Conservation (phyloP, 2,888 invertebrate genomes). For the Synanthedon tipuliformis region DNA sequence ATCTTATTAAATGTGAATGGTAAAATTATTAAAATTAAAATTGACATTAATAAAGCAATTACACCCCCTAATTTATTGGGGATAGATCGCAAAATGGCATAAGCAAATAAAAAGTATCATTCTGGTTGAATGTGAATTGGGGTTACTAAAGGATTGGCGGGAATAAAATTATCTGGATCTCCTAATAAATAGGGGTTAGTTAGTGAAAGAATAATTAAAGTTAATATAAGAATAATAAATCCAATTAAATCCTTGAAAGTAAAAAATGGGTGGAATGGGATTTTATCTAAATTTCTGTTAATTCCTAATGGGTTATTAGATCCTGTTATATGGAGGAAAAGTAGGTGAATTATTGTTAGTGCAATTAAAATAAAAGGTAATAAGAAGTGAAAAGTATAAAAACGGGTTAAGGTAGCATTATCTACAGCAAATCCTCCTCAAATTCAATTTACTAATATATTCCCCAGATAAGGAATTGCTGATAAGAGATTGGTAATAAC, state of each 20-base stretch:
- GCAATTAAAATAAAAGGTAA: constrained; percentile 76
- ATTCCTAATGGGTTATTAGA: constrained; percentile 76
- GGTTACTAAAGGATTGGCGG: constrained; percentile 76
- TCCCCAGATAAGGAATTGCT: constrained; percentile 77
- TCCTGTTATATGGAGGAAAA: constrained; percentile 77
- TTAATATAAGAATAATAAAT: constrained; percentile 66
- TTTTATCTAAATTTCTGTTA: constrained; percentile 76
- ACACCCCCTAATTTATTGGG: constrained; percentile 85
- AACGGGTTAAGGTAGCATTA: constrained; percentile 81
- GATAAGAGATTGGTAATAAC: constrained; percentile 83
- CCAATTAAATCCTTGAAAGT: constrained; percentile 73
- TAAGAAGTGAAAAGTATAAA: constrained; percentile 80
- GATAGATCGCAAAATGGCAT: constrained; percentile 83
- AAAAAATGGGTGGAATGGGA: constrained; percentile 77
- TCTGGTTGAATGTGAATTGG: constrained; percentile 85
- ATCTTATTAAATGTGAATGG: constrained; percentile 69
- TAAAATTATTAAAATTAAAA: constrained; percentile 74
- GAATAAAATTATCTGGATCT: constrained; percentile 81
- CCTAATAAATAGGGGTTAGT: constrained; percentile 71
- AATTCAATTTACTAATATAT: constrained; percentile 74
- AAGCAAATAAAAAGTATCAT: constrained; percentile 87
- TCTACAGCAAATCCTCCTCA: constrained; percentile 82
- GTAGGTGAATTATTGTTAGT: constrained; percentile 73
- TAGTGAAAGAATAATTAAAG: constrained; percentile 64
- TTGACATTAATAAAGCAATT: constrained; percentile 73